These are phyloP conservation scores for Conomelus anceps DNA, from an alignment of 2,888 invertebrate species.

Conservation along the genomic window DNA sequence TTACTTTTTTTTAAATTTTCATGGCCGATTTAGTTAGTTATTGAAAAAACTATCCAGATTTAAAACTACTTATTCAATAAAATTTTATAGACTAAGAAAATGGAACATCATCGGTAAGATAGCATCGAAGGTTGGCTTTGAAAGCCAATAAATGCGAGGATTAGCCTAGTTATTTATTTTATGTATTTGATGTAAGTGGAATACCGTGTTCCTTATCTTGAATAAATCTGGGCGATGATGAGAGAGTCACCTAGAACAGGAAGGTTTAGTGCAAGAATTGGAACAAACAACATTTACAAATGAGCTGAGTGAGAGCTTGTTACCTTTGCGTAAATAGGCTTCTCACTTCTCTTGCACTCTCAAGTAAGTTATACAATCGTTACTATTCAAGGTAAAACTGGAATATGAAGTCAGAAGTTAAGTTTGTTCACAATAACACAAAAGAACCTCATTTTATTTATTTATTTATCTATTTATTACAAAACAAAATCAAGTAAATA, in stretches of 20 bases:
- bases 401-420: neutral
- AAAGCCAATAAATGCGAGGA: neutral
- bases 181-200: neutral
- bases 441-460: too few relatives aligned
- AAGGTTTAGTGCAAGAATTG: neutral
- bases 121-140: neutral
- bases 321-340: neutral
- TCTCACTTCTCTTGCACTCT: neutral
- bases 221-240: neutral
- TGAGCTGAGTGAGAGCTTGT: neutral
- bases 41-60: too few relatives aligned
- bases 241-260: neutral
- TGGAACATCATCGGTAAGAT: neutral
- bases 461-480: too few relatives aligned
- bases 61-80: too few relatives aligned
- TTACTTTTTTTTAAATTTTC: too few relatives aligned
- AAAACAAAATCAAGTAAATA: too few relatives aligned
- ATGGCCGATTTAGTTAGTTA: too few relatives aligned
- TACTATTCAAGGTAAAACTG: neutral
- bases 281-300: neutral
- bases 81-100: neutral
- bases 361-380: neutral
- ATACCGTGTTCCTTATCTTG: neutral
- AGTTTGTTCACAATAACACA: too few relatives aligned
- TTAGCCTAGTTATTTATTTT: neutral